phyloP scores from a whole-genome alignment of 2,113 vertebrate genomes.

The Cavia porcellus region DNA sequence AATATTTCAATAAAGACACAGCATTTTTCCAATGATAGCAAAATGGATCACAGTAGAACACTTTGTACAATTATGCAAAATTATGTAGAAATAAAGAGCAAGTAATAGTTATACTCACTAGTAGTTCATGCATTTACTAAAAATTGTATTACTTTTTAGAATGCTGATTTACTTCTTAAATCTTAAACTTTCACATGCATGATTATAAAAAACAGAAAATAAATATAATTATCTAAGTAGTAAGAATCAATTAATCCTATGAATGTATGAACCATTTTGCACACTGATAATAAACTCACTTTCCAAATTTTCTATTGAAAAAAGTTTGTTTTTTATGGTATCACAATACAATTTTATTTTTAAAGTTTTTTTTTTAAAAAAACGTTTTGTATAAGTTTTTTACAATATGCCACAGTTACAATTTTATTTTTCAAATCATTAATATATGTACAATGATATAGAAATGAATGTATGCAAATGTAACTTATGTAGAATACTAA shows the following conservation, averaged over 20 bases:
- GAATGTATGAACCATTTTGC: neutral
- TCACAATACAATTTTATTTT: neutral
- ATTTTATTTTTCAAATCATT: neutral
- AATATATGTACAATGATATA: neutral
- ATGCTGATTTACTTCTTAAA: neutral
- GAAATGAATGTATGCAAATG: neutral
- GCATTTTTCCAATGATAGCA: neutral
- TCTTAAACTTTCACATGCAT: neutral
- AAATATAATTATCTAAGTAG: neutral
- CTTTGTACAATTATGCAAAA: neutral
- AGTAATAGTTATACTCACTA: slow-evolving; percentile 1
- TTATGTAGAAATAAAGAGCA: slow-evolving; percentile 8
- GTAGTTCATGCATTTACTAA: slow-evolving; percentile 9
- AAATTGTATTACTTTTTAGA: neutral
- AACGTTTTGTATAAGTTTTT: too few relatives aligned
- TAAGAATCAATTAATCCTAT: neutral
- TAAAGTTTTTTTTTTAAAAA: neutral
- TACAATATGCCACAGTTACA: neutral
- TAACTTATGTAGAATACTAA: neutral
- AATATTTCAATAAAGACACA: slow-evolving; percentile 8
- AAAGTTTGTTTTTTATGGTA: slow-evolving; percentile 15
- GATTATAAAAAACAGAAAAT: neutral
- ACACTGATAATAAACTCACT: neutral
- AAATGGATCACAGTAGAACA: neutral
- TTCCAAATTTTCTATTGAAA: neutral